Conservation (phyloP, 2,113 vertebrate species). For the Sprattus sprattus region DNA sequence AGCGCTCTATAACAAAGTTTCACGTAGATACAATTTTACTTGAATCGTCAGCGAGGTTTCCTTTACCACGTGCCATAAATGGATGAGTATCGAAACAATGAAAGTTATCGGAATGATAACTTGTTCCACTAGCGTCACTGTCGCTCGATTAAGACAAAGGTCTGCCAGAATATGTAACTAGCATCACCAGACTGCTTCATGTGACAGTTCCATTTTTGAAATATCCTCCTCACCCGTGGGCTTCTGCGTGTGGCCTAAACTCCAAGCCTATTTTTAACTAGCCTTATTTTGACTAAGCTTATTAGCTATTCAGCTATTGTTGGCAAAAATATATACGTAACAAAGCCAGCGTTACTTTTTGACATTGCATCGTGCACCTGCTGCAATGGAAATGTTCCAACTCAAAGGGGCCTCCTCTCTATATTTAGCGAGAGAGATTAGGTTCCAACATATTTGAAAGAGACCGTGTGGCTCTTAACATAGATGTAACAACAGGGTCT, state of each 20-base stretch:
- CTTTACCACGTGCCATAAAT: not conserved
- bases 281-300: not conserved
- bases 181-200: not conserved
- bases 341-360: not conserved
- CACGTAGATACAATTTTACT: not conserved
- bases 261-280: too few relatives aligned
- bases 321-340: not conserved
- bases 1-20: not conserved
- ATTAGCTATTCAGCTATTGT: not conserved
- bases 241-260: not conserved
- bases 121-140: not conserved
- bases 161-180: not conserved
- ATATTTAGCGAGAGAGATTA: constrained; percentile 7
- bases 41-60: not conserved
- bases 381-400: not conserved
- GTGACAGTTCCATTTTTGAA: too few relatives aligned
- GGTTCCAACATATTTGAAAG: not conserved
- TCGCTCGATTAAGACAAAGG: too few relatives aligned
- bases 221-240: too few relatives aligned
- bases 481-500: not conserved
- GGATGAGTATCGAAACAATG: not conserved
- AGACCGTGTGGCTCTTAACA: not conserved
- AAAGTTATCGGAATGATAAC: not conserved
- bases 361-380: not conserved
- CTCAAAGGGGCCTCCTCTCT: constrained; percentile 3